phyloP scores from a whole-genome alignment of 2,113 vertebrate species.

The Miniopterus natalensis region DNA sequence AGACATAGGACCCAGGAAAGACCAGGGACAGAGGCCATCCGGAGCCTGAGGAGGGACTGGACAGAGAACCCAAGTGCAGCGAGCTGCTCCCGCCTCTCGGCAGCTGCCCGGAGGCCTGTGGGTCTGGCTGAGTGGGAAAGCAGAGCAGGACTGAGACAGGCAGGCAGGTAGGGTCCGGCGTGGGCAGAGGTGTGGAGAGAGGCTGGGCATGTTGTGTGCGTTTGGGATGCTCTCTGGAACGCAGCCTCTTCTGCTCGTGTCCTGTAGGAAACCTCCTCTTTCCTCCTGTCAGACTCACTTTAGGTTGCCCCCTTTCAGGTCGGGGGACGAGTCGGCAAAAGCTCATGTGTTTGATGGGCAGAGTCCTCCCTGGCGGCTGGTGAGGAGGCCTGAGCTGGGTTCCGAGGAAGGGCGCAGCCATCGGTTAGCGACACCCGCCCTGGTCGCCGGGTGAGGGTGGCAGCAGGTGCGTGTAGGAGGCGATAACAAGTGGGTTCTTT shows the following conservation, averaged over 20 bases:
- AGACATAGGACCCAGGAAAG: not conserved
- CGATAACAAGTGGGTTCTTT: not conserved
- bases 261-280: not conserved
- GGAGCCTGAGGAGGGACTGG: not conserved
- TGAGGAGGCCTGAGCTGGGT: not conserved
- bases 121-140: not conserved
- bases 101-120: not conserved
- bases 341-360: not conserved
- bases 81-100: accelerated
- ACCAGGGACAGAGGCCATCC: not conserved
- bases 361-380: not conserved
- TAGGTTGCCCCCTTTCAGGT: not conserved
- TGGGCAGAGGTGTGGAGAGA: not conserved
- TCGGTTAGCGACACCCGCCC: not conserved
- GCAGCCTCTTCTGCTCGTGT: not conserved
- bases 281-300: not conserved
- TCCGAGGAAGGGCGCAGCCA: not conserved
- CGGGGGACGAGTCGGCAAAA: not conserved
- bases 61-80: not conserved
- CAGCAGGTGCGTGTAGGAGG: accelerated
- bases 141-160: not conserved
- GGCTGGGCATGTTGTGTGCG: accelerated
- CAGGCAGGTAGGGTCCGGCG: not conserved
- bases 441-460: not conserved
- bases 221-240: accelerated